These are phyloP conservation scores for Protobothrops mucrosquamatus DNA, from an alignment of 2,113 vertebrate genomes.

Conservation along the genomic window DNA sequence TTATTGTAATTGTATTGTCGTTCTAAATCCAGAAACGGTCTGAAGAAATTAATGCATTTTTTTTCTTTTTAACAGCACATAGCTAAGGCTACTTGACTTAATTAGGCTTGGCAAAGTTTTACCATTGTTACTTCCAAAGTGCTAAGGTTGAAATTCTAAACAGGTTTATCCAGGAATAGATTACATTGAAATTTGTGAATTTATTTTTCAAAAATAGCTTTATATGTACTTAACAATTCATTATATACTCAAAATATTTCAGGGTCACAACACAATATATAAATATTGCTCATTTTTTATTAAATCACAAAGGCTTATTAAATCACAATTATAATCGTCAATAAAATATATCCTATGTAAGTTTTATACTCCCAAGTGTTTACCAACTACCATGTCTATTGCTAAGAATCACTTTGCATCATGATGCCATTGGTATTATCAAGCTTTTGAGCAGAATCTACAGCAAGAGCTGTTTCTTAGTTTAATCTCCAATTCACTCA, in stretches of 20 bases:
- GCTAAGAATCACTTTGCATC: not conserved
- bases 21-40: not conserved
- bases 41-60: not conserved
- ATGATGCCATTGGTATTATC: not conserved
- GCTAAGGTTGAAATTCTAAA: not conserved
- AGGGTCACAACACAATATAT: not conserved
- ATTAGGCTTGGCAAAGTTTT: not conserved
- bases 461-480: not conserved
- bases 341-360: not conserved
- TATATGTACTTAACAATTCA: not conserved
- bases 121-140: not conserved
- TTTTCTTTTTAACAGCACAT: not conserved
- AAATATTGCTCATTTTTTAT: not conserved
- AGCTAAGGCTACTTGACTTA: not conserved
- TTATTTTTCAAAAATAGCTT: not conserved
- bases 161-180: not conserved
- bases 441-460: not conserved
- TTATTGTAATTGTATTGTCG: not conserved
- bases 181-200: not conserved
- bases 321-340: no score
- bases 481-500: not conserved
- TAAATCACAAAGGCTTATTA: not conserved
- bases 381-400: not conserved
- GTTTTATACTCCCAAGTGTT: not conserved
- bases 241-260: not conserved